Evolutionary conservation across 2,888 invertebrate genomes (phyloP), one percentile per base, ranked within the genome.

Genomic region (Drosophila anceps): DNA sequence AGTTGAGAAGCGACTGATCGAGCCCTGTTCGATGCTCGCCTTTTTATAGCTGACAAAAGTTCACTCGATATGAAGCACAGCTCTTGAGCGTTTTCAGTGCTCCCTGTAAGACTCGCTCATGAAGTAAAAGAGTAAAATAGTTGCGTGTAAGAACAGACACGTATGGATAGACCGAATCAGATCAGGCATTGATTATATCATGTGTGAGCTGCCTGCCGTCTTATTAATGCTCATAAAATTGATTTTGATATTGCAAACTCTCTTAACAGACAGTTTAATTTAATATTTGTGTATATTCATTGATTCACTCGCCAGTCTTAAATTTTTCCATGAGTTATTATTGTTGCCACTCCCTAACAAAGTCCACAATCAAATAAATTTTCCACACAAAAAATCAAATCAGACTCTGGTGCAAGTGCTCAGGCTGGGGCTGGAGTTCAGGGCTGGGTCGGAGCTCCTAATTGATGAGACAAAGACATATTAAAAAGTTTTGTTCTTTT

Each of bases 281-380:
- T 31, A 7, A 50, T 4, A 20, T 50, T 20, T 50, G 18, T 33
- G 20, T 9, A 44, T 18, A 48, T 33, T 24, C 37, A 29, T 33
- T 24, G 37, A 37, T 29, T 33, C 41, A 15, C 27, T 37, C 5
- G 29, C n/a, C 35, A 51, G 27, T 3, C 41, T 35, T 4, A 29
- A 65, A 51, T 55, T 57, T 55, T 20, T 33, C 9, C 29, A 18
- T 10, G 10, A 64, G 44, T 75, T 62, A 48, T 68, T 61, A 18
- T 31, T 31, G n/a, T 24, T 10, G 46, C 13, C 53, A 62, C 24
- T 44, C 61, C 20, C 37, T 46, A 46, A 29, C 13, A 18, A 43
- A 72, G 43, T 55, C 24, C 43, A 43, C 57, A 46, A 58, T 46
- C 57, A 68, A 59, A 72, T 66, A 63, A 59, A 69, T 71, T 83